Percentiles rank a stretch among this genome's conserved stretches.
Conservation (phyloP, 2,113 vertebrate genomes). For the Oncorhynchus mykiss region DNA sequence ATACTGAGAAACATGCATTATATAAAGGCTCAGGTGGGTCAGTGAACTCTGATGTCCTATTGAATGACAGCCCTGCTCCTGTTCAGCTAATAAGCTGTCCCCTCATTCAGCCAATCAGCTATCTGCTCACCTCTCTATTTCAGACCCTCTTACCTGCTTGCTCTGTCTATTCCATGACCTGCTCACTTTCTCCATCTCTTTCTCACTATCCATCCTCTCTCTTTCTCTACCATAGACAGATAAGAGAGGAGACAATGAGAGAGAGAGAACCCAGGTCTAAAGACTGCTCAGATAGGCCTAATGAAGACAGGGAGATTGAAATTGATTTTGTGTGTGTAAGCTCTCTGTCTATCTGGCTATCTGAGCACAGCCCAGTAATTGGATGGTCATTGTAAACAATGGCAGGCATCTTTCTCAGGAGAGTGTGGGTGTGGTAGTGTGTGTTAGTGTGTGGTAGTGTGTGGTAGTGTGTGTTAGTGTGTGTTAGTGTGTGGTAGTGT, state of each 20-base stretch:
- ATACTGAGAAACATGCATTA: slow-evolving; percentile 1
- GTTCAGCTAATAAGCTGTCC: not conserved
- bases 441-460: too few relatives aligned
- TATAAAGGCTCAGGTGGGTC: slow-evolving; percentile 16
- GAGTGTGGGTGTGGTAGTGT: not conserved
- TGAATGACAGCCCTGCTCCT: slow-evolving; percentile 24
- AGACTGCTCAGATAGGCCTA: slow-evolving; percentile 30
- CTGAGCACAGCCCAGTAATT: slow-evolving; percentile 7
- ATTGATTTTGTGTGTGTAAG: slow-evolving; percentile 67
- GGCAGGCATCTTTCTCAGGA: not conserved
- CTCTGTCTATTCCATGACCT: not conserved
- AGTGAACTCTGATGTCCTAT: not conserved
- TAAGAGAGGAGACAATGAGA: not conserved
- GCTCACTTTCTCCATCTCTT: not conserved
- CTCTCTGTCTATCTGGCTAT: slow-evolving; percentile 10
- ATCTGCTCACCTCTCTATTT: not conserved
- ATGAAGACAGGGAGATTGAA: slow-evolving; percentile 66
- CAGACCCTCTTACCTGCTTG: slow-evolving; percentile 7
- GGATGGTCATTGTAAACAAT: slow-evolving; percentile 16
- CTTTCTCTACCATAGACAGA: not conserved
- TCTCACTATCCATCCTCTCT: not conserved
- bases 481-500: not conserved
- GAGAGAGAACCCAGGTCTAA: not conserved
- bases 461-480: not conserved
- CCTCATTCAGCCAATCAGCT: slow-evolving; percentile 3